These are phyloP conservation scores for Mormyrops attenuatus DNA, from an alignment of 2,797 vertebrate species.

Conservation along the genomic window DNA sequence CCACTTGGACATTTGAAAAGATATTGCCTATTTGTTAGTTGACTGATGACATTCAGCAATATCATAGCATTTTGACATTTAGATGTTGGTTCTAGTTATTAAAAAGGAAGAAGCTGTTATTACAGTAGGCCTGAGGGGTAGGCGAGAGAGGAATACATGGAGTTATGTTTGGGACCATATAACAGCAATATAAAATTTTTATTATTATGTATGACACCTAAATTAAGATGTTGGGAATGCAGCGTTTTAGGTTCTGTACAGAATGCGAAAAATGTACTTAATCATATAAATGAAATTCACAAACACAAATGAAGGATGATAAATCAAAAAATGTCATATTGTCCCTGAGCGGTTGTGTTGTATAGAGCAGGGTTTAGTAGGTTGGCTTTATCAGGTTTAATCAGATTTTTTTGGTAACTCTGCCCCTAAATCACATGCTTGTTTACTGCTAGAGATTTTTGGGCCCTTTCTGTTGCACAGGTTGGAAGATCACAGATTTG, in stretches of 20 bases:
- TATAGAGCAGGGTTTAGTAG: background rate
- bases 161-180: background rate
- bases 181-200: conserved; percentile 1
- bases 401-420: background rate
- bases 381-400: background rate
- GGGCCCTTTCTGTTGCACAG: background rate
- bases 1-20: conserved; percentile 7
- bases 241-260: background rate
- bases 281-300: background rate
- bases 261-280: background rate
- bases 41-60: conserved; percentile 8
- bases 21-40: conserved; percentile 16
- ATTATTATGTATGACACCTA: background rate
- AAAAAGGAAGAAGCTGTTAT: background rate
- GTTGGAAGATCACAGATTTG: background rate
- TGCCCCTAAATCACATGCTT: background rate
- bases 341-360: background rate
- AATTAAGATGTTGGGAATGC: background rate
- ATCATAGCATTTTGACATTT: conserved; percentile 16
- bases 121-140: background rate
- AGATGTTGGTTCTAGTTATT: conserved; percentile 14
- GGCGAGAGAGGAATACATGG: background rate
- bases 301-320: background rate
- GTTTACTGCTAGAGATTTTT: background rate
- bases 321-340: conserved; percentile 8